Evolutionary conservation across 2,797 vertebrate species (phyloP).

Genomic region (Threskiornis aethiopicus): DNA sequence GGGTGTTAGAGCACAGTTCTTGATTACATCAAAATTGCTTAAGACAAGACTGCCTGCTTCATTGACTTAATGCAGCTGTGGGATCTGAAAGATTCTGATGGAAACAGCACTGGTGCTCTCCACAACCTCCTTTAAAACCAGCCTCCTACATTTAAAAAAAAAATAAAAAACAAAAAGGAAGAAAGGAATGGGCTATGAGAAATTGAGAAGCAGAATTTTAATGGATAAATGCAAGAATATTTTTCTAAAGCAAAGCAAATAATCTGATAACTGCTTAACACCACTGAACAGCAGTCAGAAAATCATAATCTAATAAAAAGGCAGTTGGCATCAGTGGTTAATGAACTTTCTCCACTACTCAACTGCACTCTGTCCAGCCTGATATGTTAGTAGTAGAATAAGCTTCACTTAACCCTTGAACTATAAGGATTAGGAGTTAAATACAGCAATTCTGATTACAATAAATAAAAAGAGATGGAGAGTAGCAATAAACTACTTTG

Average conservation of each 20-base stretch:
- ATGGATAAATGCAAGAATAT: not conserved
- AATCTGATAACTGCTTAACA: slow-evolving; percentile 11
- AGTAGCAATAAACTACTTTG: not conserved
- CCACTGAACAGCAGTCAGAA: not conserved
- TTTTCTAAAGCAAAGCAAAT: slow-evolving; percentile 32
- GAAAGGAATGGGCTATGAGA: not conserved
- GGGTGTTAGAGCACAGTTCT: slow-evolving; percentile 17
- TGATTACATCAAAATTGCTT: slow-evolving; percentile 54
- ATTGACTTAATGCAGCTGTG: slow-evolving; percentile 25
- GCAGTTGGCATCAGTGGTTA: not conserved
- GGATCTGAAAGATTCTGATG: slow-evolving; percentile 26
- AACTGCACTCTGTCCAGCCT: not conserved
- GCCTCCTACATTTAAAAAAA: not conserved
- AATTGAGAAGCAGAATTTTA: slow-evolving; percentile 9
- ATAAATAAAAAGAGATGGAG: slow-evolving; percentile 27
- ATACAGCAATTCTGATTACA: not conserved
- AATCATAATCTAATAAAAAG: slow-evolving; percentile 36
- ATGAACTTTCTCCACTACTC: not conserved
- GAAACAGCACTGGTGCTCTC: not conserved
- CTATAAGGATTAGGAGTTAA: not conserved
- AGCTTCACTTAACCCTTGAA: not conserved
- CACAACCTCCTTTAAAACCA: not conserved
- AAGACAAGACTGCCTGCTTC: slow-evolving; percentile 52
- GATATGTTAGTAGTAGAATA: not conserved
- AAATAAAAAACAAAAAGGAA: not conserved